These are phyloP conservation scores for Scaptomyza montana DNA, from an alignment of 1,140 invertebrate genomes.

Conservation along the genomic window DNA sequence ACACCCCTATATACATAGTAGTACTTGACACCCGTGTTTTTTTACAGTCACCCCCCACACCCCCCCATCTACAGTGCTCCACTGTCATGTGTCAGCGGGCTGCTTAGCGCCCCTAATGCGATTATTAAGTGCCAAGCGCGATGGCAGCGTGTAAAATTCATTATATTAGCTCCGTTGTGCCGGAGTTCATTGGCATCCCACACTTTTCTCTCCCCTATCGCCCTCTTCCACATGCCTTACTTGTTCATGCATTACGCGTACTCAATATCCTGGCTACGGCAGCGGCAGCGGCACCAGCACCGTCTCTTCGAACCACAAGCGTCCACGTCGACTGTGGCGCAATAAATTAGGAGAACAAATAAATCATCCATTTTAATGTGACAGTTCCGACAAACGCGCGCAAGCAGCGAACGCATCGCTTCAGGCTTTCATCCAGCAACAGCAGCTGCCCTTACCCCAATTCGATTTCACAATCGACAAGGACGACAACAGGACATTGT, in stretches of 20 bases:
- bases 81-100: constrained; percentile 60
- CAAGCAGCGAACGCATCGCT: constrained; percentile 35
- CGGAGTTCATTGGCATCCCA: constrained; percentile 40
- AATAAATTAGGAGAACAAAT: constrained; percentile 80
- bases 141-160: constrained; percentile 77
- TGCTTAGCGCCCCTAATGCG: constrained; percentile 77
- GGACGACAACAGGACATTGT: constrained; percentile 34
- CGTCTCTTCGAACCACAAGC: constrained; percentile 10
- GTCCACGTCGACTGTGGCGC: constrained; percentile 59
- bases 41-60: background rate
- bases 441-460: background rate
- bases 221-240: constrained; percentile 21
- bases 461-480: constrained; percentile 5
- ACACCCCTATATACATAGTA: background rate
- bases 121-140: constrained; percentile 80
- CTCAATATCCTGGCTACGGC: constrained; percentile 65
- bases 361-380: constrained; percentile 83
- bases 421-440: constrained; percentile 1
- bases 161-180: constrained; percentile 61
- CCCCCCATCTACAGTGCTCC: background rate
- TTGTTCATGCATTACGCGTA: constrained; percentile 77
- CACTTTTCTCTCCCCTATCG: background rate
- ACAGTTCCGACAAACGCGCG: constrained; percentile 76
- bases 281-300: background rate
- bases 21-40: constrained; percentile 8